phyloP scores from a whole-genome alignment of 2,113 vertebrate genomes.

The Mola mola region DNA sequence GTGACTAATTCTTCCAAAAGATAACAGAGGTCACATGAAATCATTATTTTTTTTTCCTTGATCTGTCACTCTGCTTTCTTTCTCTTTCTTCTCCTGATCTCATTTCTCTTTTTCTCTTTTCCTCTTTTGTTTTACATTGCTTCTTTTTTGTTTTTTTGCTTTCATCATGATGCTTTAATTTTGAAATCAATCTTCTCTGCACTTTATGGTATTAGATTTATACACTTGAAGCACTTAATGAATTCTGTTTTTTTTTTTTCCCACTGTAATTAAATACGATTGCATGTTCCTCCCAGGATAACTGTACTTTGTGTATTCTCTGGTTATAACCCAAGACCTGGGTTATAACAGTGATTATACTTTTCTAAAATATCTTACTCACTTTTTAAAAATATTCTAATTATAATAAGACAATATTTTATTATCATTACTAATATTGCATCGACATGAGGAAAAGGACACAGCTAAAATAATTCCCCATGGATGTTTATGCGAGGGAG shows the following conservation, averaged over 20 bases:
- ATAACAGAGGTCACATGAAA: constrained; percentile 41
- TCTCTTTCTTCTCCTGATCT: background rate
- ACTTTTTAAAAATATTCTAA: no score
- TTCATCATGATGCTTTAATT: background rate
- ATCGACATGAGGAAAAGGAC: background rate
- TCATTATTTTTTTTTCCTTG: constrained; percentile 33
- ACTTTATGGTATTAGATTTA: no score
- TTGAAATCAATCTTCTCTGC: background rate
- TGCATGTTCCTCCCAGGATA: no score
- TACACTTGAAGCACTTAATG: no score
- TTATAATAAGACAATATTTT: background rate
- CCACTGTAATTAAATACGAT: no score
- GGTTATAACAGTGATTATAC: no score
- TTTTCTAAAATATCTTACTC: no score
- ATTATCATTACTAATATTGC: background rate
- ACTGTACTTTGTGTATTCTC: no score
- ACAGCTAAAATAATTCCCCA: background rate
- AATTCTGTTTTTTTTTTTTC: no score
- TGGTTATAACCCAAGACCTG: no score
- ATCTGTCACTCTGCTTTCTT: background rate
- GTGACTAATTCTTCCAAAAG: constrained; percentile 54
- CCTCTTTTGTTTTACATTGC: background rate
- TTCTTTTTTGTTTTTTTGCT: background rate
- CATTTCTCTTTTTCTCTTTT: background rate
- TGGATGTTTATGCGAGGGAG: constrained; percentile 26